Base-by-base conservation (phyloP, 2,797 vertebrate species). In the Arnoldichthys spilopterus region DNA sequence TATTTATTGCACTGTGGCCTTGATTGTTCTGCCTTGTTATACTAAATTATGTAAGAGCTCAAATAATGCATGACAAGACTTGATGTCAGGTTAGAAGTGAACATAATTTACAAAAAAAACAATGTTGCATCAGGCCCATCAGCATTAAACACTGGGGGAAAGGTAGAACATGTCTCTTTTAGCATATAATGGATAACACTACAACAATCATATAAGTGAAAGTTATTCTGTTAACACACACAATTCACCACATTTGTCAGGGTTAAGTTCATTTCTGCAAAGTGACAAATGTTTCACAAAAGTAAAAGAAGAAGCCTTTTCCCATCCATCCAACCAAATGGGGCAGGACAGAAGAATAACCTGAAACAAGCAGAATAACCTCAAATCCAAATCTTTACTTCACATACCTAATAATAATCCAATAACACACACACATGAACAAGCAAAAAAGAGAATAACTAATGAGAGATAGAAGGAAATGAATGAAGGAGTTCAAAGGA, bases 201-300 rank as follows among this genome's bases (percentile, higher is more conserved):
- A 62, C 62, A 79, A 51, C 49, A 69, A 72, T 69, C 47, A 67
- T 47, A 45, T 32, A 67, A 47, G 76, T 32, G 73, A 62, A 72
- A 76, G 61, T 72, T 76, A 78, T 78, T 72, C 76, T 20, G 47
- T 24, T 61, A 34, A 78, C 59, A 71, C 54, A 82, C 47, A 74
- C 67, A 72, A 12, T 34, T 26, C 30, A 74, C 56, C 76, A 66
- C 83, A 79, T 61, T 74, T 45, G 62, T 77, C 69, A 68, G 61
- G 54, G 53, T 56, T 63, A 71, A 72, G 56, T 66, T 6, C 79
- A 84, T 76, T 84, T 76, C 76, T 84, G 72, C 72, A 81, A 81
- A 81, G 72, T 71, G 63, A 78, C 64, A 74, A 80, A 80, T 53
- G 68, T 67, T 84, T 84, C 67, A 71, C 28, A 76, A 62, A 76